A percentile compares a stretch with the other conserved stretches of the same genome.
Evolutionary conservation across 2,797 vertebrate genomes (phyloP).

Genomic region (Capromys pilorides): DNA sequence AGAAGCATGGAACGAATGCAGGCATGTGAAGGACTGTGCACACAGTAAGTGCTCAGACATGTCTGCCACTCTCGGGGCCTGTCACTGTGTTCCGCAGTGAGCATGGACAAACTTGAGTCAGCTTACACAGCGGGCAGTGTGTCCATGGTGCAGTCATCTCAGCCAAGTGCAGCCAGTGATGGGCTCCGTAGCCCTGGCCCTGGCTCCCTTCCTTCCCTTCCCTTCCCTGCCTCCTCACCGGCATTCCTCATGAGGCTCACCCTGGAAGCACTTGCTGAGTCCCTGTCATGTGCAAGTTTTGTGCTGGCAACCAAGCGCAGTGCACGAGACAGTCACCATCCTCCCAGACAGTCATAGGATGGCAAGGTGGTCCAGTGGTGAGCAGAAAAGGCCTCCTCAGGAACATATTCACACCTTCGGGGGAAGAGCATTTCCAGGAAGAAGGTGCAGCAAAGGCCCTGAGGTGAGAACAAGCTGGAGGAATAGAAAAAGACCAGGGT

Average conservation of each 20-base stretch:
- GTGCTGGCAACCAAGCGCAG: no score
- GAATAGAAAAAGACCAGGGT: background rate
- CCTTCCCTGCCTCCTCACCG: no score
- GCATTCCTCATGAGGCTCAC: accelerated
- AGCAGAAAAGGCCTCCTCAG: background rate
- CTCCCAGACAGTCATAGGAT: background rate
- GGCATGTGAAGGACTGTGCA: background rate
- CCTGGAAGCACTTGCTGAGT: background rate
- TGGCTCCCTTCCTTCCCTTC: no score
- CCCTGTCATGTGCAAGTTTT: background rate
- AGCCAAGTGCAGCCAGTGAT: background rate
- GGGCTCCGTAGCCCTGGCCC: accelerated
- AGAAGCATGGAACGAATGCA: background rate
- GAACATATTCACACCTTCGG: background rate
- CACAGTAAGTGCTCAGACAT: background rate
- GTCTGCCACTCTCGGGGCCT: background rate
- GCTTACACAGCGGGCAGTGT: background rate
- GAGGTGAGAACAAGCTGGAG: background rate
- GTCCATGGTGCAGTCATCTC: background rate
- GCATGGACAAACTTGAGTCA: background rate
- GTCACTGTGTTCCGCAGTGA: background rate
- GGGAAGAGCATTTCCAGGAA: background rate
- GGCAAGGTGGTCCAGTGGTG: no score
- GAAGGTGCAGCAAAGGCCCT: background rate
- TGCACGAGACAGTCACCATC: accelerated